These are phyloP conservation scores for Coelinius sp. DNA, from an alignment of 2,888 invertebrate species.

Conservation along the genomic window DNA sequence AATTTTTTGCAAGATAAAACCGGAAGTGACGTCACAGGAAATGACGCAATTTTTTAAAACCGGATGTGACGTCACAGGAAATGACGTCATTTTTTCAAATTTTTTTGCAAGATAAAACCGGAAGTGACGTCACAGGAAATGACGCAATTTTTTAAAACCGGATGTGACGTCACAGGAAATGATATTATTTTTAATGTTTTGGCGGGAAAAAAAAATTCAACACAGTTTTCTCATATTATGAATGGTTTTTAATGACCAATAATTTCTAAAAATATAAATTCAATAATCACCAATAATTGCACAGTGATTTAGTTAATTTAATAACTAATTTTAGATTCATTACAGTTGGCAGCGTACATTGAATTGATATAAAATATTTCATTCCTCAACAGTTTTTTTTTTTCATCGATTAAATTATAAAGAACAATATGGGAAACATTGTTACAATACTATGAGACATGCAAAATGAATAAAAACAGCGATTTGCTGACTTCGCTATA, in stretches of 20 bases:
- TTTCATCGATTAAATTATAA: neutral
- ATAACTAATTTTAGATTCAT: conserved; percentile 9
- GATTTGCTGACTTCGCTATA: neutral
- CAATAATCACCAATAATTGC: conserved; percentile 8
- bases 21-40: too few relatives aligned
- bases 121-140: too few relatives aligned
- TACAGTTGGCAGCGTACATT: conserved; percentile 11
- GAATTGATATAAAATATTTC: neutral
- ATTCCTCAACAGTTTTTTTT: neutral
- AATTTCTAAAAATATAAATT: neutral
- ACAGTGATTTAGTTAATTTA: neutral
- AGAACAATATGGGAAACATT: neutral
- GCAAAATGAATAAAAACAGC: conserved; percentile 2
- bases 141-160: too few relatives aligned
- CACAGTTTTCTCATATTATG: neutral
- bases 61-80: too few relatives aligned
- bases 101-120: too few relatives aligned
- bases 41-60: too few relatives aligned
- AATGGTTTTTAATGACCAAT: neutral
- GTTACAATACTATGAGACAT: neutral
- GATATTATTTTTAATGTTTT: too few relatives aligned
- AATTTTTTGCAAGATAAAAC: too few relatives aligned
- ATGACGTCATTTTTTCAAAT: too few relatives aligned
- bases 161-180: too few relatives aligned
- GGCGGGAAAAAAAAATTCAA: too few relatives aligned